Conservation (phyloP, 2,888 invertebrate species). For the Chromoteleia sp. region DNA sequence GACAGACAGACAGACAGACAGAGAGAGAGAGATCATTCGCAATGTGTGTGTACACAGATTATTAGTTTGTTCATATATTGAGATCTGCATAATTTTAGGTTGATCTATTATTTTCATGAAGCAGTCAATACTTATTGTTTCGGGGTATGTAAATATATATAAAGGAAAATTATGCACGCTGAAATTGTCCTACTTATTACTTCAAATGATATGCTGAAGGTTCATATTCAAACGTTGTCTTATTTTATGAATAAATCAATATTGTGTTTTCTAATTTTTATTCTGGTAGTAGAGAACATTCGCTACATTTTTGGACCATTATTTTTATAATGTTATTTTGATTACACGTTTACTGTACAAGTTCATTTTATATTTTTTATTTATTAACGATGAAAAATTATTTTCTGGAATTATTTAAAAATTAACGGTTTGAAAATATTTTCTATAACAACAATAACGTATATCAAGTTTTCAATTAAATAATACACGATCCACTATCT, state of each 20-base stretch:
- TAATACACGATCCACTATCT: slow-evolving; percentile 8
- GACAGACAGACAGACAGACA: too few relatives aligned
- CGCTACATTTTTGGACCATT: too few relatives aligned
- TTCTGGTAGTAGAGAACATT: too few relatives aligned
- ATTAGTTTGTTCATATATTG: slow-evolving; percentile 19
- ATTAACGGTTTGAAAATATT: background rate
- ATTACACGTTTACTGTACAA: too few relatives aligned
- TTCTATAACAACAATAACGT: slow-evolving; percentile 10
- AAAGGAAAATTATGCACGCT: slow-evolving; percentile 5
- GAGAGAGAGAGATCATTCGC: background rate
- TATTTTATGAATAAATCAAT: slow-evolving; percentile 13
- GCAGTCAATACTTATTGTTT: slow-evolving; percentile 23
- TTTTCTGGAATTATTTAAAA: too few relatives aligned
- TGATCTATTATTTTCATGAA: slow-evolving; percentile 37
- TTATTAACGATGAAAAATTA: too few relatives aligned
- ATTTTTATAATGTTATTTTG: too few relatives aligned
- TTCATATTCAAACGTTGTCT: background rate
- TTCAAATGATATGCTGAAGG: slow-evolving; percentile 5
- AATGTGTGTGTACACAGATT: slow-evolving; percentile 8
- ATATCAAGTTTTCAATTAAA: slow-evolving; percentile 21
- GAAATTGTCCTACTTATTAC: slow-evolving; percentile 8
- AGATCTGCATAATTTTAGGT: slow-evolving; percentile 32
- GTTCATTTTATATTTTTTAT: too few relatives aligned
- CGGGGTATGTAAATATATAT: slow-evolving; percentile 13
- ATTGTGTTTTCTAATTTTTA: background rate